phyloP scores from a whole-genome alignment of 2,797 vertebrate species.

The Myotis daubentonii region DNA sequence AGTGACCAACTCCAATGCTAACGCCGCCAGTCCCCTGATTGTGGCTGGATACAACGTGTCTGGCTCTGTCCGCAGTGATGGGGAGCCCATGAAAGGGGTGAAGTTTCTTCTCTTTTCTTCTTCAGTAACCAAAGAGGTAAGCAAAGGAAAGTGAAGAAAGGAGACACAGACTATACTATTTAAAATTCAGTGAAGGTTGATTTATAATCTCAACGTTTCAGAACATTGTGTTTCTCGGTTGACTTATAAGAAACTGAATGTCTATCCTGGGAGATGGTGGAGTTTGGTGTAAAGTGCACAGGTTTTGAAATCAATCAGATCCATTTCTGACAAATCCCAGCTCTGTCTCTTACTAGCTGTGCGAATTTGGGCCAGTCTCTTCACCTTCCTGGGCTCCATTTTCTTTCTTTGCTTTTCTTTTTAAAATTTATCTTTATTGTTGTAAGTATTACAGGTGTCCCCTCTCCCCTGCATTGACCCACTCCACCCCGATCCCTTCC shows the following conservation, averaged over 20 bases:
- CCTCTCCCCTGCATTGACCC: too few relatives aligned
- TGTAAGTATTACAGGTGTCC: too few relatives aligned
- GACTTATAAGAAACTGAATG: not conserved
- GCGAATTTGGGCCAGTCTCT: not conserved
- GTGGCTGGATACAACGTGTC: slow-evolving; percentile 97
- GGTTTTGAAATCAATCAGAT: not conserved
- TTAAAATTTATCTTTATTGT: not conserved
- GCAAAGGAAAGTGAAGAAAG: not conserved
- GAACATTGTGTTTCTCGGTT: not conserved
- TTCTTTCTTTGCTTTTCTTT: not conserved
- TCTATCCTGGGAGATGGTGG: not conserved
- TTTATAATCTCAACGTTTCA: not conserved
- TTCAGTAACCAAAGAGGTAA: slow-evolving; percentile 91
- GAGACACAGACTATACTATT: not conserved
- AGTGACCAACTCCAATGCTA: slow-evolving; percentile 93
- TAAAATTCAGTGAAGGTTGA: too few relatives aligned
- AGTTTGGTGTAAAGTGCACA: not conserved
- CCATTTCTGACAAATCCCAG: not conserved
- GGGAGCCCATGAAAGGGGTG: slow-evolving; percentile 98
- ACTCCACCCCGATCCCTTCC: too few relatives aligned
- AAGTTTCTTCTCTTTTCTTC: slow-evolving; percentile 97
- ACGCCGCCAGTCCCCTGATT: slow-evolving; percentile 89
- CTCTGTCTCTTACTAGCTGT: not conserved
- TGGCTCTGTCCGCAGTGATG: slow-evolving; percentile 96
- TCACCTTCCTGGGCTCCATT: not conserved